A percentile compares a stretch with the other conserved stretches of the same genome.
These are phyloP conservation scores for Pachycephus smyrnensis DNA, from an alignment of 2,888 invertebrate genomes.

Conservation along the genomic window DNA sequence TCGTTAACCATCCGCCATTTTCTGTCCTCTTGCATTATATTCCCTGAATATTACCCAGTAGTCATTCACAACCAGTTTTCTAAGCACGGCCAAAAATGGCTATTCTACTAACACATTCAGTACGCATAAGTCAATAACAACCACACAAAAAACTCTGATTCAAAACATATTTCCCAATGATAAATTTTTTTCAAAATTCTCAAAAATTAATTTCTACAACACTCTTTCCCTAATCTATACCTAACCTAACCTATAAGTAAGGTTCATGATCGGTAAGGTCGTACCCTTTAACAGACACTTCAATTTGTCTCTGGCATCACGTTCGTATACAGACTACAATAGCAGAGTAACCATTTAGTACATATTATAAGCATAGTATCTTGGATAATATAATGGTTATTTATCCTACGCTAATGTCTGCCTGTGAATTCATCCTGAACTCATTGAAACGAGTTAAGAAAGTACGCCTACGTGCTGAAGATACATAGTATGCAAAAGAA, in stretches of 20 bases:
- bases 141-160: too few relatives aligned
- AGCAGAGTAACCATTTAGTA: neutral
- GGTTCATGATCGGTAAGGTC: neutral
- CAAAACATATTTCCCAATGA: too few relatives aligned
- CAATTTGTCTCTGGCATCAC: neutral
- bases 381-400: neutral
- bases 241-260: neutral
- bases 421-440: neutral
- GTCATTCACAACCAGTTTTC: too few relatives aligned
- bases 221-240: neutral
- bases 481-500: neutral
- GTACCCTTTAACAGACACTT: neutral
- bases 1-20: neutral
- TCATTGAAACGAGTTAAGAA: neutral
- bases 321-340: neutral
- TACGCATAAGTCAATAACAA: too few relatives aligned
- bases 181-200: too few relatives aligned
- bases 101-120: too few relatives aligned
- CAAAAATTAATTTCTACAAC: too few relatives aligned
- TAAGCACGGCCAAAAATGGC: too few relatives aligned
- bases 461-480: neutral
- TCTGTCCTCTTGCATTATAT: neutral
- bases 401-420: neutral
- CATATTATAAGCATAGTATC: neutral
- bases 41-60: neutral